Evolutionary conservation across 2,888 invertebrate genomes (phyloP), one percentile per base, ranked within the genome.

Genomic region (Tipula vernalis): DNA sequence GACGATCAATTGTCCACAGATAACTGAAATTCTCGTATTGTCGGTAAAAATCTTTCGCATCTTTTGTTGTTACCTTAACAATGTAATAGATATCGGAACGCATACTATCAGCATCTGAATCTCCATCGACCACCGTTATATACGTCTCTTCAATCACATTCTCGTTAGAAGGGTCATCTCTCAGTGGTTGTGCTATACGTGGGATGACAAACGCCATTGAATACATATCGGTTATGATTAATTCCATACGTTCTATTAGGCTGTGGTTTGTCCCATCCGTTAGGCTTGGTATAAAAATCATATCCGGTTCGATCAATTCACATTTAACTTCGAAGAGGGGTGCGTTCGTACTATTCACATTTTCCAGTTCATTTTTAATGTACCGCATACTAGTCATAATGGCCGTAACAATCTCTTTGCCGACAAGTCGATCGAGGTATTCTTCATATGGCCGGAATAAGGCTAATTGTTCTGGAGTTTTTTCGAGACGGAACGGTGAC

Each of bases 1-100:
- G 94, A 57, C 95, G 93, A 90, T 97, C 95, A 89, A 96, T 96
- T 86, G 94, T 90, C 98, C 98, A 98, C 8, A 98, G 91, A 89
- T 95, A 95, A 0, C 95, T 93, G 90, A 95, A 97, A 88, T 94
- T 93, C 87, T 95, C 94, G 89, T 94, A 96, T 89, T 92, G 89
- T 85, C 90, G 89, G 0, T 91, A 89, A 88, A 92, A 93, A 0
- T 91, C 89, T 2, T 90, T 88, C 6, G 93, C 92, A 87, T 91
- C 89, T 51, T 92, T 91, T 13, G 92, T 89, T 0, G 90, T 91
- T 41, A 89, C 88, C 89, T 93, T 93, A 5, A 93, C 90, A 88
- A 93, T 92, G 87, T 91, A 91, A 84, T 93, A 89, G 85, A 95
- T 93, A 87, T 94, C 94, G 87, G 92, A 92, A 83, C 93, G 93